A percentile compares a stretch with the other conserved stretches of the same genome.
Evolutionary conservation across 2,888 invertebrate genomes (phyloP).

Genomic region (Nemapogon koenigi): DNA sequence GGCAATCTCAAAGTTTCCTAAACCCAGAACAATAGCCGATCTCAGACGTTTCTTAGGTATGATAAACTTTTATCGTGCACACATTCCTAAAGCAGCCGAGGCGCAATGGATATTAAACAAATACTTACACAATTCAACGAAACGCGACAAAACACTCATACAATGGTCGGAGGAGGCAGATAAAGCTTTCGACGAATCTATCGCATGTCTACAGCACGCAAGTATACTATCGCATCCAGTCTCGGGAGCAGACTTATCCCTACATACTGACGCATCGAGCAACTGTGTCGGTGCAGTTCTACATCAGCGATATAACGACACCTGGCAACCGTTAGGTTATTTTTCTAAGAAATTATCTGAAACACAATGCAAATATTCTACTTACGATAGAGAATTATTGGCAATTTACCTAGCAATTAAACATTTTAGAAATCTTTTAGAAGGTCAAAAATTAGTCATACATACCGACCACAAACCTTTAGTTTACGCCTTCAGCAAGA

Average conservation of each 20-base stretch:
- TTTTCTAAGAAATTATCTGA: slow-evolving; percentile 9
- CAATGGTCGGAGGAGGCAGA: slow-evolving; percentile 1
- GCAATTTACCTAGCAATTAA: slow-evolving; percentile 6
- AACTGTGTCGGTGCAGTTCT: slow-evolving; percentile 1
- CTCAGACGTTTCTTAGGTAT: too few relatives aligned
- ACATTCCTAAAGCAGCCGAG: too few relatives aligned
- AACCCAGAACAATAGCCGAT: too few relatives aligned
- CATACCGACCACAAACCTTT: slow-evolving; percentile 16
- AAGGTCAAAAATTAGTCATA: slow-evolving; percentile 9
- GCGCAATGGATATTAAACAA: too few relatives aligned
- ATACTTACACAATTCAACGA: too few relatives aligned
- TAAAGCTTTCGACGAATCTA: slow-evolving; percentile 2
- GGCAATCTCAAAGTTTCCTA: too few relatives aligned
- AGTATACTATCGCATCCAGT: slow-evolving; percentile 3
- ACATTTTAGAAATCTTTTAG: slow-evolving; percentile 11
- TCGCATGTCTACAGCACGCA: slow-evolving; percentile 1
- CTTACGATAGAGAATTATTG: too few relatives aligned
- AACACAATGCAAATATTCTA: slow-evolving; percentile 6
- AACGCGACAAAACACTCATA: neutral
- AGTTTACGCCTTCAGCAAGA: slow-evolving; percentile 7
- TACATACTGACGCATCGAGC: slow-evolving; percentile 6
- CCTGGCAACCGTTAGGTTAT: too few relatives aligned
- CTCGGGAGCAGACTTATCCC: neutral
- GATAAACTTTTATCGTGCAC: too few relatives aligned
- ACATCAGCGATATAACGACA: slow-evolving; percentile 6